phyloP scores from a whole-genome alignment of 2,888 invertebrate genomes.

The Adelphocoris suturalis region DNA sequence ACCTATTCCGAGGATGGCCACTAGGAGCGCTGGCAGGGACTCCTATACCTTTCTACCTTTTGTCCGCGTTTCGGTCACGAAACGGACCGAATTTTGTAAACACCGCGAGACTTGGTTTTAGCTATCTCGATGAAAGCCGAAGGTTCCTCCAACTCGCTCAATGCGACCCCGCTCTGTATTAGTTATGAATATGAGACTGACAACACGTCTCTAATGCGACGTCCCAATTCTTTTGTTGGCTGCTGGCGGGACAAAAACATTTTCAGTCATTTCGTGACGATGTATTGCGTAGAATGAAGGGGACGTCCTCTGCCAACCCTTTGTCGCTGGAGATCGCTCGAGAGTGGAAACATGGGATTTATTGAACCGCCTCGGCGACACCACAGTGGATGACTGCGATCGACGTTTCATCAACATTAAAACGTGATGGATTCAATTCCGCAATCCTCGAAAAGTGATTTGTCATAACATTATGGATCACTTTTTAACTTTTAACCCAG shows the following conservation, averaged over 20 bases:
- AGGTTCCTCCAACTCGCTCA: conserved; percentile 12
- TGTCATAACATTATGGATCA: no score
- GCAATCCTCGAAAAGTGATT: neutral
- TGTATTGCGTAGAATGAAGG: neutral
- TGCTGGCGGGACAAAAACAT: conserved; percentile 13
- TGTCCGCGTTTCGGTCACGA: neutral
- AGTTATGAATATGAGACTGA: conserved; percentile 31
- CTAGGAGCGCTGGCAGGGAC: no score
- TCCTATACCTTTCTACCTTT: neutral
- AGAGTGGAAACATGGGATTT: neutral
- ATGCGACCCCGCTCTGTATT: conserved; percentile 20
- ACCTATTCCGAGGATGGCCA: no score
- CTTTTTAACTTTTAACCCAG: no score
- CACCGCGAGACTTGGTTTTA: neutral
- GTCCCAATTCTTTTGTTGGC: conserved; percentile 27
- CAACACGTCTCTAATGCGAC: conserved; percentile 18
- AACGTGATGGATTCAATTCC: neutral
- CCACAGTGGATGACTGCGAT: neutral
- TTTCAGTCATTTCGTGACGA: conserved; percentile 16
- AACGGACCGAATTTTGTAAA: conserved; percentile 26
- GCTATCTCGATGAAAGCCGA: conserved; percentile 20
- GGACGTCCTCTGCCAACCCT: neutral
- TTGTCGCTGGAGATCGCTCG: neutral
- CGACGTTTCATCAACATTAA: neutral
- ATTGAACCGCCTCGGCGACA: neutral